Percentiles rank a stretch among this genome's conserved stretches.
phyloP scores from a whole-genome alignment of 2,797 vertebrate species.

The Eurystomus glaucurus region DNA sequence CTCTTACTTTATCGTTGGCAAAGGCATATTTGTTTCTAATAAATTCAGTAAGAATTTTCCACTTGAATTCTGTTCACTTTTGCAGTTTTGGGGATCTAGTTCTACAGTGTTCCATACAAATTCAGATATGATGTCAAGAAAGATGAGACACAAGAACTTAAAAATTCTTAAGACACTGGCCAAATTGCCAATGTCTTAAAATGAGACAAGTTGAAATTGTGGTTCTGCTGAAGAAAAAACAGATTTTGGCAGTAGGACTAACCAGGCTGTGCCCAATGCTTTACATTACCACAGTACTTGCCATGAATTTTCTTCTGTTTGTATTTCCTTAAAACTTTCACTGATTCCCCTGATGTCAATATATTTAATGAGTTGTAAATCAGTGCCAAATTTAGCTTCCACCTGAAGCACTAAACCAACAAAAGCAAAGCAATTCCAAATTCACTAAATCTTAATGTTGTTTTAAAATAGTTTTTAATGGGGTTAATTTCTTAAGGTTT shows the following conservation, averaged over 20 bases:
- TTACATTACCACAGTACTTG: not conserved
- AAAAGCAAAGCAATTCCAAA: constrained; percentile 66
- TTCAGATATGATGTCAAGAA: not conserved
- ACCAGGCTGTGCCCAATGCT: not conserved
- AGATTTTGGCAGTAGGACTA: not conserved
- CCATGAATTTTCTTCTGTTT: constrained; percentile 5
- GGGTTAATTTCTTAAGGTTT: constrained; percentile 78
- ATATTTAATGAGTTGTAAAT: constrained; percentile 65
- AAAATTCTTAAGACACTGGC: not conserved
- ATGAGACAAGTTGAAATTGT: not conserved
- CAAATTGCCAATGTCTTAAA: not conserved
- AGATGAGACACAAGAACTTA: not conserved
- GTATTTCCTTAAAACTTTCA: constrained; percentile 9
- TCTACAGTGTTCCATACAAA: not conserved
- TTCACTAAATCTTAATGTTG: constrained; percentile 77
- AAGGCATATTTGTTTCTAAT: not conserved
- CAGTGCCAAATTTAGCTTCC: constrained; percentile 62
- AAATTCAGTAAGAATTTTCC: not conserved
- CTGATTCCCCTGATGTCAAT: constrained; percentile 54
- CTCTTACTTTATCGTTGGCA: not conserved
- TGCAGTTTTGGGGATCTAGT: not conserved
- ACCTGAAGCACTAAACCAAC: constrained; percentile 71
- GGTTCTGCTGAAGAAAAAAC: not conserved
- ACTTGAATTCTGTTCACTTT: not conserved
- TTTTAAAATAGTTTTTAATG: constrained; percentile 76